phyloP scores from a whole-genome alignment of 1,140 invertebrate species.

The Nasonia longicornis region DNA sequence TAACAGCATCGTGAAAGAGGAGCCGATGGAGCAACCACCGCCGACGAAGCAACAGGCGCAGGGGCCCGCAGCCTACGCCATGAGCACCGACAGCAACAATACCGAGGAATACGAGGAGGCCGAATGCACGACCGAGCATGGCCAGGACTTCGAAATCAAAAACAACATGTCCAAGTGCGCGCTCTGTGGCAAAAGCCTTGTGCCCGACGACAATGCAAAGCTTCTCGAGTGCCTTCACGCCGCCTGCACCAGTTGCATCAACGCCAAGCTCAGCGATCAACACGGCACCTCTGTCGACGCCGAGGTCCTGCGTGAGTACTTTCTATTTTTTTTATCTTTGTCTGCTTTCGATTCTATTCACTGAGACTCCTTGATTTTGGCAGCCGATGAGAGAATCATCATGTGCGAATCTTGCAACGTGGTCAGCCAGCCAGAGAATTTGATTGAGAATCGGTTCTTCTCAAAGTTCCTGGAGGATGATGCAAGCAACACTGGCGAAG shows the following conservation, averaged over 20 bases:
- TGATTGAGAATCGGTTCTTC: conserved; percentile 64
- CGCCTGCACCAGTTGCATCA: conserved; percentile 82
- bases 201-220: conserved; percentile 77
- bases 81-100: conserved; percentile 44
- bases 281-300: conserved; percentile 68
- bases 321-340: not conserved
- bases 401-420: conserved; percentile 64
- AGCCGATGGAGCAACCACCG: conserved; percentile 3
- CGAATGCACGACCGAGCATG: conserved; percentile 69
- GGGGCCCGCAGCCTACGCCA: not conserved
- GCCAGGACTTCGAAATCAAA: conserved; percentile 64
- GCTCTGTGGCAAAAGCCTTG: conserved; percentile 76
- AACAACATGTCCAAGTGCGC: conserved; percentile 72
- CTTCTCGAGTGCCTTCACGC: conserved; percentile 89
- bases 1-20: conserved; percentile 30
- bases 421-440: conserved; percentile 59
- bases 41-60: conserved; percentile 17
- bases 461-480: conserved; percentile 67
- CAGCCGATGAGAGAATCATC: conserved; percentile 59
- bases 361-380: conserved; percentile 32
- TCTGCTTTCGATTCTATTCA: not conserved
- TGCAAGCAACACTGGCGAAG: conserved; percentile 60
- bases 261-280: conserved; percentile 76
- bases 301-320: conserved; percentile 54
- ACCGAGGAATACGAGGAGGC: conserved; percentile 61